phyloP scores from a whole-genome alignment of 2,888 invertebrate species.

The Adelognathus sp. region DNA sequence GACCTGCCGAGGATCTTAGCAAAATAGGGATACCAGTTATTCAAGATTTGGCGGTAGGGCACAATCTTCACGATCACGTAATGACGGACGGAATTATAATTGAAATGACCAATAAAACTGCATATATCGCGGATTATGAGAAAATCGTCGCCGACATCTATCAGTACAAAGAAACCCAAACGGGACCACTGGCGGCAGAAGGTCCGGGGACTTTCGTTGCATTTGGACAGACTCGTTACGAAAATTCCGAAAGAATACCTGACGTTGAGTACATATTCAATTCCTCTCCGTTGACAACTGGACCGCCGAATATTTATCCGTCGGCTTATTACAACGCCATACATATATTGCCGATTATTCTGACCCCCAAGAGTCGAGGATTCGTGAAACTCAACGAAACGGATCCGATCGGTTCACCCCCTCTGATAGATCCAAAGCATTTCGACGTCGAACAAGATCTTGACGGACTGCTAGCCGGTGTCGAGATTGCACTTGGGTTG shows the following conservation, averaged over 20 bases:
- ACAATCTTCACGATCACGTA: slow-evolving; percentile 83
- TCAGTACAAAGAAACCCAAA: slow-evolving; percentile 82
- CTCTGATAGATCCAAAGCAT: slow-evolving; percentile 88
- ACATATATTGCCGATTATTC: slow-evolving; percentile 84
- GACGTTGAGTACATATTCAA: slow-evolving; percentile 87
- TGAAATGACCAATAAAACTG: slow-evolving; percentile 71
- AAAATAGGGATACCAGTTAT: slow-evolving; percentile 78
- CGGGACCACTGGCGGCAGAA: slow-evolving; percentile 82
- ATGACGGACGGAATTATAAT: slow-evolving; percentile 77
- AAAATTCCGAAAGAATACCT: too few relatives aligned
- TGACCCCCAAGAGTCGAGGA: too few relatives aligned
- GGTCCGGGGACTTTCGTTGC: slow-evolving; percentile 83
- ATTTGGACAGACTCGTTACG: slow-evolving; percentile 85
- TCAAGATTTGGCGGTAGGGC: slow-evolving; percentile 81
- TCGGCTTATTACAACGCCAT: slow-evolving; percentile 85
- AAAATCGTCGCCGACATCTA: slow-evolving; percentile 75
- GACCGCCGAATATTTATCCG: slow-evolving; percentile 82
- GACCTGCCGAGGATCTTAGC: slow-evolving; percentile 79
- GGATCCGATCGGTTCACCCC: slow-evolving; percentile 88
- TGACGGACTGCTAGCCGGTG: slow-evolving; percentile 84
- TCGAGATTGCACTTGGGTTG: slow-evolving; percentile 84
- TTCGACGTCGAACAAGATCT: slow-evolving; percentile 86
- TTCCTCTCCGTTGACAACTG: too few relatives aligned
- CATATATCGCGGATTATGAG: slow-evolving; percentile 71
- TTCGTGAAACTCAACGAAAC: too few relatives aligned